Base-by-base conservation (phyloP, 2,888 invertebrate species). In the Cheilosia urbana region DNA sequence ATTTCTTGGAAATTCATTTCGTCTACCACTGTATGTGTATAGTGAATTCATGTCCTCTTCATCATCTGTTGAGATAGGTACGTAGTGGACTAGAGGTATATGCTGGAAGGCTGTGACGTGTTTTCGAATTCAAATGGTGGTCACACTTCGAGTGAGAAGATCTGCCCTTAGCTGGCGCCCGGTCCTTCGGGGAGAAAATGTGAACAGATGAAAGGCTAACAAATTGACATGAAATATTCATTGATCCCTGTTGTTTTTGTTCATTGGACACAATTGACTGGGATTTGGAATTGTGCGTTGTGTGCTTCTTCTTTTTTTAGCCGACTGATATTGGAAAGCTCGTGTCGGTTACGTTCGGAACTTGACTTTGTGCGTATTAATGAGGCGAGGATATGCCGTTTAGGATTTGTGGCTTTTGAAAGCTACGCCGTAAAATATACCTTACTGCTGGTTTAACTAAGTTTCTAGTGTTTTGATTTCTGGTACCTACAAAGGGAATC, bases 151-250 rank as follows among this genome's bases (percentile, higher is more conserved):
- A 57, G 63, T 57, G 57, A 62, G 58, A 82, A 72, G 60, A 82
- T 77, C 71, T 72, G 66, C 66, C 72, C 60, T 76, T 60, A 58
- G 30, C 47, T 42, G 15, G 21, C 6, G 30, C 24, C 19, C 37
- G 30, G 37, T 21, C 49, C 47, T 37, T 34, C 6, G 21, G 30
- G 42, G 2, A 17, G 17, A 27, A 19, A 17, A 19, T 9, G 6
- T 24, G n/a, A 40, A 27, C 40, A 63, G 71, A 80, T 62, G 76
- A 69, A 68, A 69, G 57, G 71, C 79, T 57, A 69, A 71, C 80
- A 79, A 72, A 81, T 85, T 66, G 62, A 40, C 80, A 81, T 85
- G 66, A 79, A 84, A 79, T 84, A 84, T 79, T 84, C 84, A 84
- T 71, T 76, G 84, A 79, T 71, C 75, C 65, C 49, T 60, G 49